Evolutionary conservation across 2,888 invertebrate genomes (phyloP), one percentile per base, ranked within the genome.

Genomic region (Eugnorisma glareosa): DNA sequence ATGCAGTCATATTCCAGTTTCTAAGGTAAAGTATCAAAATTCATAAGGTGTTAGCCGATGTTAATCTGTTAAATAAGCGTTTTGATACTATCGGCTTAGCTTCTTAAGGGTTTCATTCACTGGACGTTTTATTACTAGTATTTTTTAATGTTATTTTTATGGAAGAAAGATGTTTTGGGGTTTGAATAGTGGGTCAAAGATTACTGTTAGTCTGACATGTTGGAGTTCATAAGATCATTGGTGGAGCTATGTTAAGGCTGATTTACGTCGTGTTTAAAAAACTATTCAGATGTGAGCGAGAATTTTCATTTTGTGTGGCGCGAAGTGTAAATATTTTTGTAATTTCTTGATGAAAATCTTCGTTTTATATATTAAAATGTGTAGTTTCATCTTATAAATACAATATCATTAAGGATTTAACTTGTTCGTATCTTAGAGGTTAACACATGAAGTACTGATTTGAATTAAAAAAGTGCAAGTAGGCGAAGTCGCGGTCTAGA

Each of bases 1-100:
- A 87, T 87, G 35, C 75, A 76, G 75, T 77, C 13, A 61, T 82
- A 79, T 77, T 73, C 88, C 70, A 75, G 88, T 86, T 84, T 86
- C 51, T 79, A 81, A 81, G 77, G 73, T 75, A 72, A 86, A 87
- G 77, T 82, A 87, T 83, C 82, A 82, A 88, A 76, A 87, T 88
- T 86, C 82, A 82, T 77, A 86, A 84, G 77, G 80, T 82, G 82
- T 88, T 69, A 77, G 67, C 57, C 15, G 73, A 82, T 77, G 45
- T 77, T 72, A 77, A 82, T 86, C 83, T 81, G 61, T 77, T 63
- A 68, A 79, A 79, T 88, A 86, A 73, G 77, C 43, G 69, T 77
- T 51, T 82, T 79, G 82, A 87, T 82, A 69, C 48, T 79, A 77
- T 85, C 85, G 45, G 59, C 59, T 77, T 61, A 24, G 57, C 57